Evolutionary conservation across 2,888 invertebrate genomes (phyloP), one percentile per base, ranked within the genome.

Genomic region (Desoria tigrina): DNA sequence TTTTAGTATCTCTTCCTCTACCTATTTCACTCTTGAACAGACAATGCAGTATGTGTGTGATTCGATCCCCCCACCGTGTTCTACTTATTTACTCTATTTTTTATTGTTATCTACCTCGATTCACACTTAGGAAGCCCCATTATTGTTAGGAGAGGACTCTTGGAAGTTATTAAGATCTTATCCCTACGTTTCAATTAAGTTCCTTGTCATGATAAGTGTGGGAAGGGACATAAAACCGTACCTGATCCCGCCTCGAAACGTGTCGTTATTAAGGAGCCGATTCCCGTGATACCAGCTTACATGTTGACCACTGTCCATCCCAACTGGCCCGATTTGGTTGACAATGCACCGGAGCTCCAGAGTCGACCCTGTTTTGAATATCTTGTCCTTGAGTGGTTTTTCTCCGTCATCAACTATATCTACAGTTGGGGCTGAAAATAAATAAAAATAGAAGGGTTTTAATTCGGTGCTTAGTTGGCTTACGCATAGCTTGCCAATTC

Each of bases 211-310:
- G 4, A 11, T 32, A 32, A 32, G 11, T 32, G 32, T 32, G 4
- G 32, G 32, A 32, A n/a, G 32, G 32, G 32, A 7, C 4, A 32
- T 32, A 32, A 32, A 32, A 32, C 32, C 4, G 72, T 66, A 75
- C 78, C 78, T 78, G 66, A 78, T 78, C 53, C 78, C 78, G 11
- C 78, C 78, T 4, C 78, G 71, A 59, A 77, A 77, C 7, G 78
- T 78, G 71, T 78, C 78, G 65, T 78, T 78, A 72, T 78, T 78
- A 61, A 78, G 74, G 63, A 77, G 76, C 58, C 78, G 74, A 63
- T 78, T 77, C 42, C 78, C 78, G 68, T 80, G 80, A 61, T 79
- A 79, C 80, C 80, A 80, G 70, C 79, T 79, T 45, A 80, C 79
- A 68, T 78, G 76, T 78, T 67, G 79, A 75, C 55, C 78, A 77